phyloP scores from a whole-genome alignment of 2,113 vertebrate genomes.

The Archocentrus centrarchus region DNA sequence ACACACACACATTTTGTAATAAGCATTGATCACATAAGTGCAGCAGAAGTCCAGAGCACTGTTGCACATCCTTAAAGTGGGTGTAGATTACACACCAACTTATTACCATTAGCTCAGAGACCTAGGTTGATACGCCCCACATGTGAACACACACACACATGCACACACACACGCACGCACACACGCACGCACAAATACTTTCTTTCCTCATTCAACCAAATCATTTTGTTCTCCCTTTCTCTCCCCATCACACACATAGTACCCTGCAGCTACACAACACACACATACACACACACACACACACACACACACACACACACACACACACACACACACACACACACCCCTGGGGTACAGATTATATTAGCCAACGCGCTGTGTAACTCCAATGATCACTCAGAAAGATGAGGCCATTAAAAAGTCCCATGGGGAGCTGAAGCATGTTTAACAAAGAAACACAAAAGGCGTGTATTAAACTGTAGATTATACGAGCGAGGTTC shows the following conservation, averaged over 20 bases:
- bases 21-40: slow-evolving; percentile 59
- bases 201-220: background rate
- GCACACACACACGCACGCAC: slow-evolving; percentile 5
- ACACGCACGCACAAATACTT: background rate
- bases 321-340: slow-evolving; percentile 8
- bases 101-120: slow-evolving; percentile 38
- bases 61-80: slow-evolving; percentile 22
- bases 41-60: background rate
- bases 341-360: slow-evolving; percentile 25
- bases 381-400: slow-evolving; percentile 47
- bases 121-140: slow-evolving; percentile 13
- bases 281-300: slow-evolving; percentile 5
- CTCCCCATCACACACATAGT: slow-evolving; percentile 10
- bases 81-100: slow-evolving; percentile 26
- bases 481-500: slow-evolving; percentile 23
- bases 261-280: background rate
- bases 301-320: background rate
- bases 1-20: slow-evolving; percentile 19
- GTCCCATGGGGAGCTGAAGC: slow-evolving; percentile 36
- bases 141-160: background rate
- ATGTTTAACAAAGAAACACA: slow-evolving; percentile 51
- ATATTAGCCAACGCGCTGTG: slow-evolving; percentile 45
- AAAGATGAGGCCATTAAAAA: slow-evolving; percentile 54
- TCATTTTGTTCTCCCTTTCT: background rate
- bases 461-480: slow-evolving; percentile 29